These are phyloP conservation scores for Drosophila dunni DNA, from an alignment of 1,140 invertebrate species.

Conservation along the genomic window DNA sequence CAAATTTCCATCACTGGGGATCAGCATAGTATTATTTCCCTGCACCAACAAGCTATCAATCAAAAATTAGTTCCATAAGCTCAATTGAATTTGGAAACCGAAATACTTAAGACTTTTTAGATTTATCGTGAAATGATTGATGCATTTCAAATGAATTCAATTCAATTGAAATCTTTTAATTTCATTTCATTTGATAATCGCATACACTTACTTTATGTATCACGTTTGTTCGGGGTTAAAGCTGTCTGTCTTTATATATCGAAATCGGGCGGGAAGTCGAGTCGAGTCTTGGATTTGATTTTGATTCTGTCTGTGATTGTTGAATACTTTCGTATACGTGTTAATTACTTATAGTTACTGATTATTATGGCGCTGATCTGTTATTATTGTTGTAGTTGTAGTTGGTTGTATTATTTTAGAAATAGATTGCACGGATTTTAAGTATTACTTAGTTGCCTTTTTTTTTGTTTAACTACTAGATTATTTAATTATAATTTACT, in stretches of 20 bases:
- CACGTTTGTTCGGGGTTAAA: slow-evolving; percentile 56
- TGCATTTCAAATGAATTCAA: slow-evolving; percentile 43
- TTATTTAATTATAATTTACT: slow-evolving; percentile 68
- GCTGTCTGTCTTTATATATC: slow-evolving; percentile 27
- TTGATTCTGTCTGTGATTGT: slow-evolving; percentile 50
- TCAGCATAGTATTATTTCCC: background rate
- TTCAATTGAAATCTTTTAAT: slow-evolving; percentile 21
- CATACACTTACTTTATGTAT: slow-evolving; percentile 72
- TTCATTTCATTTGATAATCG: slow-evolving; percentile 47
- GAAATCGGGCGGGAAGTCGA: slow-evolving; percentile 7
- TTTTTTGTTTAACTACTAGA: slow-evolving; percentile 65
- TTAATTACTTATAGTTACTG: slow-evolving; percentile 25
- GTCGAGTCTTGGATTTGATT: slow-evolving; percentile 43
- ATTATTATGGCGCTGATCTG: slow-evolving; percentile 55
- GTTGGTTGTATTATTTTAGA: slow-evolving; percentile 73
- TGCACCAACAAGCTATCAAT: slow-evolving; percentile 50
- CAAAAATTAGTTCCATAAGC: slow-evolving; percentile 74
- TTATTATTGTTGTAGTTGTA: slow-evolving; percentile 49
- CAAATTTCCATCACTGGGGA: background rate
- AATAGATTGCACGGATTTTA: slow-evolving; percentile 81
- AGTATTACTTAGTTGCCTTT: slow-evolving; percentile 62
- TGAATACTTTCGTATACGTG: slow-evolving; percentile 7
- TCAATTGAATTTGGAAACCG: slow-evolving; percentile 45
- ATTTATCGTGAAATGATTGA: slow-evolving; percentile 62
- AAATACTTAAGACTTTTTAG: slow-evolving; percentile 30